Evolutionary conservation across 2,888 invertebrate genomes (phyloP).

Genomic region (Oscheius sp.): DNA sequence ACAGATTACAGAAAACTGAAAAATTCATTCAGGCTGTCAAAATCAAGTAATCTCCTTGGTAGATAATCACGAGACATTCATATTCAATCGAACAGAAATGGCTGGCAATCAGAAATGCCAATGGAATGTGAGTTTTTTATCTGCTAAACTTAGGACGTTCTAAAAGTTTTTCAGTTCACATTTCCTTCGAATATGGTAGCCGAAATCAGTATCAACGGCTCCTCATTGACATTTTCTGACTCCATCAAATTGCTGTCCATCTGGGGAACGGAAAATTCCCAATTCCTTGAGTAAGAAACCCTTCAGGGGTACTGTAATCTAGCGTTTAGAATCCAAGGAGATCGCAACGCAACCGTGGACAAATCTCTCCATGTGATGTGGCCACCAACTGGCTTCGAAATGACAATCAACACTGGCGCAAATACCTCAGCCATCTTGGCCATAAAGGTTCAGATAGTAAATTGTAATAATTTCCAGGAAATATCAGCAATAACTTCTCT

Average conservation of each 20-base stretch:
- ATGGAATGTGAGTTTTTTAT: slow-evolving; percentile 11
- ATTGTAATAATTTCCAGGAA: neutral
- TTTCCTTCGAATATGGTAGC: neutral
- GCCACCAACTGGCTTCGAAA: neutral
- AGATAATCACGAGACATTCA: too few species aligned
- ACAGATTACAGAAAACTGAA: neutral
- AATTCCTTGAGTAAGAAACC: neutral
- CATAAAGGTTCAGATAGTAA: neutral
- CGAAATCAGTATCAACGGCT: neutral
- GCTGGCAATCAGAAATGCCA: neutral
- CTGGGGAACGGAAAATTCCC: neutral
- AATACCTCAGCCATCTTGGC: neutral
- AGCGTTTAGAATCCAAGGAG: neutral
- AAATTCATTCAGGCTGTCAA: slow-evolving; percentile 5
- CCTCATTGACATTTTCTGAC: neutral
- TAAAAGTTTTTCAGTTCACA: neutral
- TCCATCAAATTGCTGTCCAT: neutral
- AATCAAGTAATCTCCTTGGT: neutral
- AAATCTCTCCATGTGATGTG: neutral
- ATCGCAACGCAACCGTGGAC: neutral
- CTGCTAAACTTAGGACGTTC: neutral
- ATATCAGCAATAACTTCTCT: neutral
- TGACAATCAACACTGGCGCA: neutral
- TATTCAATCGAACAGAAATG: neutral
- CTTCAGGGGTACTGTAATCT: neutral